Conservation (phyloP, 2,797 vertebrate species). For the Peromyscus melanophrys region DNA sequence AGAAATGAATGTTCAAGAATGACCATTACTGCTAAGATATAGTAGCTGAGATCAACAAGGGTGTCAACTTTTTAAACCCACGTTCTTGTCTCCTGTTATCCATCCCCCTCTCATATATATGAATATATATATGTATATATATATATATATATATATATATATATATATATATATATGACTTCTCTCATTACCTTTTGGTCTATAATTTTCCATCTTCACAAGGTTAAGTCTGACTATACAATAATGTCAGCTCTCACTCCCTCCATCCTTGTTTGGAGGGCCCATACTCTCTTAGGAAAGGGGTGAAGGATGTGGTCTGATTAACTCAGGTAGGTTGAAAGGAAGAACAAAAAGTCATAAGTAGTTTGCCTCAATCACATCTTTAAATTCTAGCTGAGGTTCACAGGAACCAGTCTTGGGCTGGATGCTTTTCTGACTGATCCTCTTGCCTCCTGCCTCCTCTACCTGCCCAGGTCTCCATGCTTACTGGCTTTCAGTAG, state of each 20-base stretch:
- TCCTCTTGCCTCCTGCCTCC: rapidly evolving
- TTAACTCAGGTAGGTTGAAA: not conserved
- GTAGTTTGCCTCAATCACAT: not conserved
- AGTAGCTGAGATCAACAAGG: not conserved
- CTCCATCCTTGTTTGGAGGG: not conserved
- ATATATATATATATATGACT: not conserved
- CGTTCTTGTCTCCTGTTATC: not conserved
- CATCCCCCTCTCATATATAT: no score
- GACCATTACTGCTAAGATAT: not conserved
- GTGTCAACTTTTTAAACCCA: not conserved
- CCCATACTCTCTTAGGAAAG: not conserved
- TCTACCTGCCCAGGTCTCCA: not conserved
- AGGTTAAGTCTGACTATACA: not conserved
- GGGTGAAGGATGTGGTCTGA: not conserved
- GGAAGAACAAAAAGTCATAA: not conserved
- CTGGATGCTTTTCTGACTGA: not conserved
- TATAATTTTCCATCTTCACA: not conserved
- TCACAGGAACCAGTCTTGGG: not conserved
- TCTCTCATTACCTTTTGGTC: not conserved
- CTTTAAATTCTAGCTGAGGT: not conserved
- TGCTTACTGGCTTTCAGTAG: not conserved
- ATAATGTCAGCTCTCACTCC: not conserved
- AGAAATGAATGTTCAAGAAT: not conserved
- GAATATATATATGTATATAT: not conserved
- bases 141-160: not conserved